A percentile compares a stretch with the other conserved stretches of the same genome.
phyloP scores from a whole-genome alignment of 2,888 invertebrate genomes.

The Stomorhina lunata region DNA sequence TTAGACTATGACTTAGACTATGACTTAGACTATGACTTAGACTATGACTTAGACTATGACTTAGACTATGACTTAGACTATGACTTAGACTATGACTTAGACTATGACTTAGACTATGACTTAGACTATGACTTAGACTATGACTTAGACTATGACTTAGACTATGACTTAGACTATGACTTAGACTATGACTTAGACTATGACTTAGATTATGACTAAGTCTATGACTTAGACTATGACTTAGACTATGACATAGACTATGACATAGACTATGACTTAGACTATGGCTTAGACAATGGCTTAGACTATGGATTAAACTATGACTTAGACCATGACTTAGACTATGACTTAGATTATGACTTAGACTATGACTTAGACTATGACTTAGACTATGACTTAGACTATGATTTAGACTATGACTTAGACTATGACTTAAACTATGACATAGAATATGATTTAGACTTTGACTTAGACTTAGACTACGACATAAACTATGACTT shows the following conservation, averaged over 20 bases:
- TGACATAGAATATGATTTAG: too few species aligned
- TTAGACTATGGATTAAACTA: neutral
- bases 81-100: too few species aligned
- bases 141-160: too few species aligned
- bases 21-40: too few species aligned
- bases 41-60: too few species aligned
- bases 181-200: neutral
- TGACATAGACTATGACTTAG: neutral
- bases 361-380: neutral
- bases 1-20: too few species aligned
- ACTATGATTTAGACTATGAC: neutral
- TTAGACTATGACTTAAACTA: neutral
- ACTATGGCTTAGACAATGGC: neutral
- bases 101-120: too few species aligned
- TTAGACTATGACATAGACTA: neutral
- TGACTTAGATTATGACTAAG: neutral
- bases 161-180: neutral
- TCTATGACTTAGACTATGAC: neutral
- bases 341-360: neutral
- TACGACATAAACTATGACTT: too few species aligned
- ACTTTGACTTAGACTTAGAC: too few species aligned
- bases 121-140: too few species aligned
- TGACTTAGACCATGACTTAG: neutral
- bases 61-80: too few species aligned
- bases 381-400: neutral